A percentile compares a stretch with the other conserved stretches of the same genome.
Conservation (phyloP, 1,140 invertebrate species). For the Tetraneura akinire region DNA sequence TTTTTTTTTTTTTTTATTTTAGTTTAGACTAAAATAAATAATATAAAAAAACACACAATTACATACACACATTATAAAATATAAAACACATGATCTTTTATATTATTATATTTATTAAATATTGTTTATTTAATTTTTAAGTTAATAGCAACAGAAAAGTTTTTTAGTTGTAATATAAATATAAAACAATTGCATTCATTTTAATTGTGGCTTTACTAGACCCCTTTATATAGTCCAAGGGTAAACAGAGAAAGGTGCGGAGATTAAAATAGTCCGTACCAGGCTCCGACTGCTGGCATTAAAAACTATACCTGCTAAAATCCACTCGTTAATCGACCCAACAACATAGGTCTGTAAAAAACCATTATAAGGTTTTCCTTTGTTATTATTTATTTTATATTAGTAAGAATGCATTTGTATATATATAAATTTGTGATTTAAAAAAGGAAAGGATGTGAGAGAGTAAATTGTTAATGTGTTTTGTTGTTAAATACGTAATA, state of each 20-base stretch:
- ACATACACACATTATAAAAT: no score
- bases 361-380: neutral
- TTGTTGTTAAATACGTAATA: constrained; percentile 30
- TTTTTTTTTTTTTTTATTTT: no score
- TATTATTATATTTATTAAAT: no score
- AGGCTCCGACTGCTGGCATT: neutral
- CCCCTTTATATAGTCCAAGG: neutral
- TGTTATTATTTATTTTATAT: neutral
- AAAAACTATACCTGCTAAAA: constrained; percentile 41
- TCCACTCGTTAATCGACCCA: constrained; percentile 48
- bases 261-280: neutral
- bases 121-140: no score
- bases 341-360: constrained; percentile 14
- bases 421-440: neutral
- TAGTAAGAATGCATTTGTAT: constrained; percentile 27
- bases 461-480: constrained; percentile 29
- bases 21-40: no score
- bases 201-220: neutral
- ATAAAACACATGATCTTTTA: no score
- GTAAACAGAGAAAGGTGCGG: neutral
- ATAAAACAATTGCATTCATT: constrained; percentile 2
- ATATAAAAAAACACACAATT: no score
- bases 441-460: neutral
- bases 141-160: no score
- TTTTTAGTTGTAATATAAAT: no score